These are phyloP conservation scores for Trididemnum miniatum DNA, from an alignment of 23 tunicate genomes.

Conservation along the genomic window DNA sequence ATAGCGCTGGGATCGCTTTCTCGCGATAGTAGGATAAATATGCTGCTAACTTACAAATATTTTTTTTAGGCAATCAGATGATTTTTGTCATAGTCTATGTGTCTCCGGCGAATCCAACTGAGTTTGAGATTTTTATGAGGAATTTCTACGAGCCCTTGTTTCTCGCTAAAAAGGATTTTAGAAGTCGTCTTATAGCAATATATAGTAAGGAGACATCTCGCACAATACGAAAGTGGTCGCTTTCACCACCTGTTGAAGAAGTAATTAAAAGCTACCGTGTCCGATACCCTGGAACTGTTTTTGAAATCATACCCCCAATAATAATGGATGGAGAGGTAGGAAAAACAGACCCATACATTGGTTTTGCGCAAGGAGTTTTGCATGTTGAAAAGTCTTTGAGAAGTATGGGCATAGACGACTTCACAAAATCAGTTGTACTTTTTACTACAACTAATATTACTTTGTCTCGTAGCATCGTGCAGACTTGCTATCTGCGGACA, in stretches of 20 bases:
- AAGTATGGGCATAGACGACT: background rate
- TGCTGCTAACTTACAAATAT: too few relatives aligned
- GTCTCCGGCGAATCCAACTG: conserved; percentile 2
- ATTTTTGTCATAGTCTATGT: conserved; percentile 29
- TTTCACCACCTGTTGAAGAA: conserved; percentile 54
- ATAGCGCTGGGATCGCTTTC: too few relatives aligned
- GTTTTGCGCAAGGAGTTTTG: conserved; percentile 31
- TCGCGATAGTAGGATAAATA: too few relatives aligned
- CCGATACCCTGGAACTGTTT: conserved; percentile 46
- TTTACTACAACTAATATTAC: conserved; percentile 43
- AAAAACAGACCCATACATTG: background rate
- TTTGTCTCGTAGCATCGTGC: conserved; percentile 24
- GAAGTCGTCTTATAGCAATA: conserved; percentile 35
- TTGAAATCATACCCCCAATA: conserved; percentile 17
- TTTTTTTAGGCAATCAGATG: conserved; percentile 5
- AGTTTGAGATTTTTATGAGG: conserved; percentile 72
- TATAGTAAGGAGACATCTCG: background rate
- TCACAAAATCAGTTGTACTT: background rate
- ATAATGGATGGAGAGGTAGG: background rate
- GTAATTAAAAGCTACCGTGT: conserved; percentile 53
- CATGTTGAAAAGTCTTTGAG: background rate
- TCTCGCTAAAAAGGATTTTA: conserved; percentile 1
- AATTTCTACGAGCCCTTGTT: conserved; percentile 65
- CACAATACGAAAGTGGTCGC: conserved; percentile 6
- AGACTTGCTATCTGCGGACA: conserved; percentile 20